Evolutionary conservation across 35 echinoderm and acorn worm species (phyloP).

Genomic region (Stichopus chloronotus): DNA sequence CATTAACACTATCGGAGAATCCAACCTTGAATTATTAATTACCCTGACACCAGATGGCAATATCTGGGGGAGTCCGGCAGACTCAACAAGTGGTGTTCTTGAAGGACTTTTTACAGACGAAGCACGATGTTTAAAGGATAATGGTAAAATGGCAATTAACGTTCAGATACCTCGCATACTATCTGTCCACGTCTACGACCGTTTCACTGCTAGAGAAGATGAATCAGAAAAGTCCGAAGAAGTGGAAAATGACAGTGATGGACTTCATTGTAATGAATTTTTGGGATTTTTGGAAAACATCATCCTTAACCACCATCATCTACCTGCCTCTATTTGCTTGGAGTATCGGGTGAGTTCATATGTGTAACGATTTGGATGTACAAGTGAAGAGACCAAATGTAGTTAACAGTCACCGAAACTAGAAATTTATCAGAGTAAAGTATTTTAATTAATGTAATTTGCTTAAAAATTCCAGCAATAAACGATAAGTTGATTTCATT

Average conservation of each 20-base stretch:
- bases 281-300: constrained; percentile 70
- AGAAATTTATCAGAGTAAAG: no score
- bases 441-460: no score
- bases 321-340: constrained; percentile 69
- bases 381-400: not conserved
- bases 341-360: constrained; percentile 75
- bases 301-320: constrained; percentile 47
- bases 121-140: constrained; percentile 49
- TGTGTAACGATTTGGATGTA: not conserved
- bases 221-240: constrained; percentile 27
- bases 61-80: constrained; percentile 69
- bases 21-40: constrained; percentile 75
- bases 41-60: constrained; percentile 62
- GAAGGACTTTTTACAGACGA: constrained; percentile 61
- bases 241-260: constrained; percentile 23
- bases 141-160: constrained; percentile 70
- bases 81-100: constrained; percentile 51
- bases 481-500: no score
- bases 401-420: no score
- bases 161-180: constrained; percentile 72
- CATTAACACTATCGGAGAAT: constrained; percentile 56
- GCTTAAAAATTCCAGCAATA: no score
- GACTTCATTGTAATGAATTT: constrained; percentile 86
- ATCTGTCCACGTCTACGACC: constrained; percentile 71
- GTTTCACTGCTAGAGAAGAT: not conserved